These are phyloP conservation scores for Etheostoma spectabile DNA, from an alignment of 2,113 vertebrate genomes.

Conservation along the genomic window DNA sequence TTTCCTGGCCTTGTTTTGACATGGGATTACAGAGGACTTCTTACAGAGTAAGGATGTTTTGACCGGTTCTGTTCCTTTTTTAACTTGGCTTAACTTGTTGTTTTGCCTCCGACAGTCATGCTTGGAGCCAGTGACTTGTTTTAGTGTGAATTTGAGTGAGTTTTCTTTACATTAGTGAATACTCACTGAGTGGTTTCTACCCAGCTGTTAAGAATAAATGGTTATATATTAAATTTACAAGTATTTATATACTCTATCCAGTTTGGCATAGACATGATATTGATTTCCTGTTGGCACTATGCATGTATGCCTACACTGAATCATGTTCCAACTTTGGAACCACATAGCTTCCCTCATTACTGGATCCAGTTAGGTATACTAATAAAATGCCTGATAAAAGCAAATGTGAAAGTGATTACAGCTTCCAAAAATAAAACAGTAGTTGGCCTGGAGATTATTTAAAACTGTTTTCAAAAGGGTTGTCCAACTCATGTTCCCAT, in stretches of 20 bases:
- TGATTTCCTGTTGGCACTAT: neutral
- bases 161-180: neutral
- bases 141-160: neutral
- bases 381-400: neutral
- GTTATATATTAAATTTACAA: neutral
- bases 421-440: neutral
- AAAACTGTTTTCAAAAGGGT: too few relatives aligned
- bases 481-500: too few relatives aligned
- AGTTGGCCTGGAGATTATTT: neutral
- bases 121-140: neutral
- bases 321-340: neutral
- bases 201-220: neutral
- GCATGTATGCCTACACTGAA: conserved; percentile 1
- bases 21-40: conserved; percentile 41
- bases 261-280: neutral
- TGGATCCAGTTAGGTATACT: neutral
- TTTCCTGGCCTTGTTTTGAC: conserved; percentile 40
- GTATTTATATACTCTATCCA: neutral
- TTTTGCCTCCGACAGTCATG: neutral
- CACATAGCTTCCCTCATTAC: neutral
- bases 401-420: neutral
- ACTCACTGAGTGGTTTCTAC: neutral
- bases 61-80: conserved; percentile 42
- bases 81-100: conserved; percentile 29
- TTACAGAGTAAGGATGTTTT: conserved; percentile 41